Percentiles rank a stretch among this genome's conserved stretches.
Conservation (phyloP, 2,113 vertebrate species). For the Chamaetylas fuelleborni region DNA sequence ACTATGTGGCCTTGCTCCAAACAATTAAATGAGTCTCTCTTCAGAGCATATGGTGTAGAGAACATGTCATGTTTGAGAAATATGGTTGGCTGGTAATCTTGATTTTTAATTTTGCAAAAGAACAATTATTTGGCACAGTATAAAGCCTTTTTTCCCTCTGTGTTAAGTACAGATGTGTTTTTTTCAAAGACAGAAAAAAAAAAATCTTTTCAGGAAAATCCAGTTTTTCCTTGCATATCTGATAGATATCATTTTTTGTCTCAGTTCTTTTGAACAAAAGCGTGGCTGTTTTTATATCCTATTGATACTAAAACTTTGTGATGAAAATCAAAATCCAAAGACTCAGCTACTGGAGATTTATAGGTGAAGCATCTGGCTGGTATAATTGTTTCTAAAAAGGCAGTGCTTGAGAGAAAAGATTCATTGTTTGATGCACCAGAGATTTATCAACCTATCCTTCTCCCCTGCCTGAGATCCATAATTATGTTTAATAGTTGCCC, state of each 20-base stretch:
- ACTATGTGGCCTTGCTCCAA: constrained; percentile 42
- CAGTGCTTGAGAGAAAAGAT: background rate
- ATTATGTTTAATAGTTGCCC: background rate
- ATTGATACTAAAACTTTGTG: background rate
- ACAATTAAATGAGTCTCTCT: constrained; percentile 56
- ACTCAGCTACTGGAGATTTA: background rate
- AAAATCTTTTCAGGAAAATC: background rate
- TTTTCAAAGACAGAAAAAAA: background rate
- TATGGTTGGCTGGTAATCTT: constrained; percentile 54
- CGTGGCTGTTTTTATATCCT: background rate
- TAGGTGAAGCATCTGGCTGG: background rate
- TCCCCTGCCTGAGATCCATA: background rate
- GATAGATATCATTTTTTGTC: background rate
- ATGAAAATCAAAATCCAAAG: background rate
- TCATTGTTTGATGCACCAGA: background rate
- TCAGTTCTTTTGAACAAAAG: background rate
- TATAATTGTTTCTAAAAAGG: background rate
- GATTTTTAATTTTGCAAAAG: constrained; percentile 53
- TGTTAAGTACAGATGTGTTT: background rate
- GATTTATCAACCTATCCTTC: background rate
- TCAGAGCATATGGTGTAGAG: constrained; percentile 50
- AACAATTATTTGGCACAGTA: constrained; percentile 51
- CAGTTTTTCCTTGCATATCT: background rate
- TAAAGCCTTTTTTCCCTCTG: background rate
- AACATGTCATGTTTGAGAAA: constrained; percentile 61